These are phyloP conservation scores for Cygnus olor DNA, from an alignment of 2,797 vertebrate species.

Conservation along the genomic window DNA sequence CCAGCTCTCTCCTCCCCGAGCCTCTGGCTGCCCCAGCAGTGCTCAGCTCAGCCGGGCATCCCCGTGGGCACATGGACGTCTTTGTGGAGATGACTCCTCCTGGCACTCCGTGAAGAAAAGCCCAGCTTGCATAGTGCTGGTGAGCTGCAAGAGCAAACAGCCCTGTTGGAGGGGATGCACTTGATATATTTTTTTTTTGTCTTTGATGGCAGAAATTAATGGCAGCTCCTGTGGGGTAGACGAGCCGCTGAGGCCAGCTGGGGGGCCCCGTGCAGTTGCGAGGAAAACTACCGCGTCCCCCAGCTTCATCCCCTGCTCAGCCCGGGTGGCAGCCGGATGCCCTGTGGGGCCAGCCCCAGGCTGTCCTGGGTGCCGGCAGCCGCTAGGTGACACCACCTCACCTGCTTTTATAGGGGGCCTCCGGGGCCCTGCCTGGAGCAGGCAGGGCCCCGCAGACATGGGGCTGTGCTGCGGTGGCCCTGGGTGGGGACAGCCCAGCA, in stretches of 20 bases:
- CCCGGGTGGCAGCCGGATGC: too few relatives aligned
- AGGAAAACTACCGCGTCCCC: too few relatives aligned
- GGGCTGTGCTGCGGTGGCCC: neutral
- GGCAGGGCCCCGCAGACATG: too few relatives aligned
- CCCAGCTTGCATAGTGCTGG: neutral
- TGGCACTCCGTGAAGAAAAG: neutral
- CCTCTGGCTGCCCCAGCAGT: neutral
- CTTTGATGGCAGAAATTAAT: neutral
- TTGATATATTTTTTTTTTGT: too few relatives aligned
- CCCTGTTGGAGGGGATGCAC: neutral
- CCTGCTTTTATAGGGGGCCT: neutral
- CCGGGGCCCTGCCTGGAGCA: too few relatives aligned
- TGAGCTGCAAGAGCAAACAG: neutral
- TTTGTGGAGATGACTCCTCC: neutral
- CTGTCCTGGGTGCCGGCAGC: neutral
- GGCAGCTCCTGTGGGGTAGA: neutral
- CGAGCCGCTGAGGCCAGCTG: too few relatives aligned
- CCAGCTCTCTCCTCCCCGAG: neutral
- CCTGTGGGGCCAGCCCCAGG: too few relatives aligned
- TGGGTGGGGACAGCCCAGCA: neutral
- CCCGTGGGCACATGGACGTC: neutral
- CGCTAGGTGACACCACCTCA: neutral
- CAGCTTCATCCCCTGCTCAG: too few relatives aligned
- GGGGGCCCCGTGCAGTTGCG: too few relatives aligned
- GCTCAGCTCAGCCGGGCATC: accelerated